Conservation (phyloP, 2,113 vertebrate genomes). For the Scalopus aquaticus region DNA sequence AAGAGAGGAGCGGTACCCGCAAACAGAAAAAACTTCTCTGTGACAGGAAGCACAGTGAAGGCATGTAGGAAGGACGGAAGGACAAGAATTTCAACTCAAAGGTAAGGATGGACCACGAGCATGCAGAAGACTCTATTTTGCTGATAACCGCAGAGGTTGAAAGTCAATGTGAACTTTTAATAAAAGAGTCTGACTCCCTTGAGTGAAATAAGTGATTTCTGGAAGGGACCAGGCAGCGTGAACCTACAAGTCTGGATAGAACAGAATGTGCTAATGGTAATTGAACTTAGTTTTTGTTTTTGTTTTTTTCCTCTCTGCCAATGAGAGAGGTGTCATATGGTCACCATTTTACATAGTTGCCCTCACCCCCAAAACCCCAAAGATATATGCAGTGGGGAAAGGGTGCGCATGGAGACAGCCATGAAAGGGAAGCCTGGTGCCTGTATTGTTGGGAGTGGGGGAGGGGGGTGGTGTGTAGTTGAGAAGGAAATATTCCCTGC, state of each 20-base stretch:
- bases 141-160: neutral
- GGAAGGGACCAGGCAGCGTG: neutral
- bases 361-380: too few relatives aligned
- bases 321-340: neutral
- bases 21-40: neutral
- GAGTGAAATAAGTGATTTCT: neutral
- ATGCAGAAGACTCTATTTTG: neutral
- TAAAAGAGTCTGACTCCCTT: neutral
- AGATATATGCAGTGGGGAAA: neutral
- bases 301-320: neutral
- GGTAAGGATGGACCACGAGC: neutral
- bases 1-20: neutral
- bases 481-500: too few relatives aligned
- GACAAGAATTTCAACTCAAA: neutral
- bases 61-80: neutral
- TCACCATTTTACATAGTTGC: neutral
- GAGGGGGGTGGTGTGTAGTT: neutral
- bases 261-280: neutral
- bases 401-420: too few relatives aligned
- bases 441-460: too few relatives aligned
- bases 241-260: neutral
- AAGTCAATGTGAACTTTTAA: neutral
- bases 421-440: neutral
- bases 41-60: neutral
- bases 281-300: neutral